Base-by-base conservation (phyloP, 2,888 invertebrate genomes). In the Lycaena phlaeas region DNA sequence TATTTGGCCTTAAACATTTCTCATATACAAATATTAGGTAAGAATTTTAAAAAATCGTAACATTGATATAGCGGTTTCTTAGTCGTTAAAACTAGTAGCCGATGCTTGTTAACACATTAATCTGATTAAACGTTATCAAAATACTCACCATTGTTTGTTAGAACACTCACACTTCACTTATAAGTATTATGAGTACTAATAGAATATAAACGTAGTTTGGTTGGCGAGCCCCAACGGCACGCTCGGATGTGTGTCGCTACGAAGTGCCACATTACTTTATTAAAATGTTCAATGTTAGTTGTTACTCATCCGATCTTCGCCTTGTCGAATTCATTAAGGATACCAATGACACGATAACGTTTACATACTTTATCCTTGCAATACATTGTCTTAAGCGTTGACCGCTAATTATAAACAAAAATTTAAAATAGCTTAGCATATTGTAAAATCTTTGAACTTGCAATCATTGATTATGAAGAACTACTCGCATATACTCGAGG, bases 281-380 rank as follows among this genome's bases (percentile, higher is more conserved):
- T 40, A 44, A 42, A 36, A 46, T 46, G 38, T 38, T 43, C 53
- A 52, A 51, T 53, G 53, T 26, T 31, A 34, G 12, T 39, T 53
- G 53, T 26, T 31, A 34, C 14, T 39, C 34, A 18, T 45, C 40
- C 46, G 46, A 41, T 53, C 50, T 49, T 56, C 49, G 60, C 48
- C 50, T 50, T 59, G 63, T 53, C 53, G 31, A 22, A 31, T 31
- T 40, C 31, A 39, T 30, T 40, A 40, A 17, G 26, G 40, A 15
- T 31, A 15, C 30, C 22, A 12, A 22, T 12, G 34, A 9, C 18
- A 12, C 34, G 11, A 11, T 9, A 22, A 18, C 7, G 2, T 18
- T 12, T 3, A 22, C 5, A 18, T 6, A 7, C 12, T 34, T 17
- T n/a, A 7, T 34, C 22, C 12, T 7, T 22, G 12, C 4, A 17